Evolutionary conservation across 2,888 invertebrate genomes (phyloP), one percentile per base, ranked within the genome.

Genomic region (Terebella lapidaria): DNA sequence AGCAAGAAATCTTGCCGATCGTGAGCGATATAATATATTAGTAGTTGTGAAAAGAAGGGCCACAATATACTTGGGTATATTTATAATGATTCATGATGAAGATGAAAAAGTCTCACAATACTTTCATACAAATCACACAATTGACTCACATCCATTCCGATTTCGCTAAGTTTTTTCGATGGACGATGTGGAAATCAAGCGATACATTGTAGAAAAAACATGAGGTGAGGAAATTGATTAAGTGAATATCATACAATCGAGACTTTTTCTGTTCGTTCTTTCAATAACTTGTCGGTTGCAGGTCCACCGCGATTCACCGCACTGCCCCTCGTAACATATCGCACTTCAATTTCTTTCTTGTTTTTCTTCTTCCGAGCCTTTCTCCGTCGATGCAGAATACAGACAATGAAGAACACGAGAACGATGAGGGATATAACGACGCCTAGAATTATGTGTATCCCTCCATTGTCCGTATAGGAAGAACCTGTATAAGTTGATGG

Each of bases 201-300:
- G n/a, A n/a, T n/a, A n/a, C n/a, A n/a, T n/a, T n/a, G n/a, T n/a
- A n/a, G n/a, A n/a, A n/a, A n/a, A n/a, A n/a, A n/a, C n/a, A n/a
- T n/a, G n/a, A n/a, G n/a, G n/a, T n/a, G n/a, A n/a, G n/a, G n/a
- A n/a, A n/a, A 49, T 15, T 5, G 5, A 49, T n/a, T 22, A 49
- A 15, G 49, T 22, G 49, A 22, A 15, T 10, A 10, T 67, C 62
- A 67, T 61, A 67, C 67, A 56, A 67, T 67, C 1, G 67, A 67
- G 22, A 67, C 67, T 61, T 67, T 67, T 53, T 67, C 64, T 28
- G 67, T 67, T 47, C 63, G 56, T 56, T 67, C 67, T 56, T 63
- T 67, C 24, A 67, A 55, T 3, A 67, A 42, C 28, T 42, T 53
- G 24, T 63, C 63, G 18, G 52, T 54, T n/a, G 63, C 28, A 22